A percentile compares a stretch with the other conserved stretches of the same genome.
Conservation (phyloP, 2,888 invertebrate species). For the Lamproptera curius region DNA sequence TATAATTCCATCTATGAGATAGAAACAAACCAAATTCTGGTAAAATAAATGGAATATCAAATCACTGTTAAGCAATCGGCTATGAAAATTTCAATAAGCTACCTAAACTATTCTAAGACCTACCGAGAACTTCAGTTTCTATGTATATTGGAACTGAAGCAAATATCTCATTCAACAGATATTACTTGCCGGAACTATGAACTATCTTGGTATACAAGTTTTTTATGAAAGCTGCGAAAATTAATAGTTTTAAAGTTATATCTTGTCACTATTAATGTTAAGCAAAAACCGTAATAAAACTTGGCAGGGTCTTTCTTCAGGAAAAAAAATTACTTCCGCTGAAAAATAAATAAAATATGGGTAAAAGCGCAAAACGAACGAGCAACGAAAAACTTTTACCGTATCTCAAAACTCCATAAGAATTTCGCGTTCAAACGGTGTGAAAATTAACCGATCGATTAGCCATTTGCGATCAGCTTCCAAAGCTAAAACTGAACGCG, state of each 20-base stretch:
- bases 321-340: too few species aligned
- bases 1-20: too few species aligned
- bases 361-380: too few species aligned
- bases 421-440: conserved; percentile 61
- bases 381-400: too few species aligned
- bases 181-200: not conserved
- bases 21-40: too few species aligned
- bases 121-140: not conserved
- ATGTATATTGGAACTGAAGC: not conserved
- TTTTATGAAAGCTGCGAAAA: too few species aligned
- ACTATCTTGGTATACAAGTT: not conserved
- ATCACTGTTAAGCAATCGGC: not conserved
- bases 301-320: too few species aligned
- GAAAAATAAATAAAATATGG: too few species aligned
- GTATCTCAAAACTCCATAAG: conserved; percentile 46
- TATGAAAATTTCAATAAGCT: not conserved
- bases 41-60: not conserved
- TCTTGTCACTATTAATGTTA: too few species aligned
- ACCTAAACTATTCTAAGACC: not conserved
- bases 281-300: too few species aligned
- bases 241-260: too few species aligned
- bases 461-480: conserved; percentile 60
- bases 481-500: conserved; percentile 67
- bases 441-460: conserved; percentile 75
- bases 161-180: not conserved